These are phyloP conservation scores for Pholis gunnellus DNA, from an alignment of 2,113 vertebrate genomes.

Conservation along the genomic window DNA sequence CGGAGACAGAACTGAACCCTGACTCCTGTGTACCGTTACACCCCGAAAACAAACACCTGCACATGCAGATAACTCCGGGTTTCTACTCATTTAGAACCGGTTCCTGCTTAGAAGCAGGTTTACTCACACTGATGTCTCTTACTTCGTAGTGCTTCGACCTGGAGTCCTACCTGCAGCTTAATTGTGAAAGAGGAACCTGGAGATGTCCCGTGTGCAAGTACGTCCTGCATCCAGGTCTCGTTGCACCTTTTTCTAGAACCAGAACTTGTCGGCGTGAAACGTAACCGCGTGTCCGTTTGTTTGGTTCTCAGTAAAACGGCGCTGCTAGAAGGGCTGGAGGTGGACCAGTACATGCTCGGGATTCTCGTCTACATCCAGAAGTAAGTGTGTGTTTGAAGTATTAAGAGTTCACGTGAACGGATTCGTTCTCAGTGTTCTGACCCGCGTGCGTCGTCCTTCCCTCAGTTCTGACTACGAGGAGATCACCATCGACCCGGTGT, in stretches of 20 bases:
- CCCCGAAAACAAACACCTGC: too few species aligned
- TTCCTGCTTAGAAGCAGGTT: too few species aligned
- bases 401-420: neutral
- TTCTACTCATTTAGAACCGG: too few species aligned
- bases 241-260: neutral
- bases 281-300: neutral
- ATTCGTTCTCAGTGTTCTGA: neutral
- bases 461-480: slow-evolving; percentile 94
- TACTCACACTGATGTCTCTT: neutral
- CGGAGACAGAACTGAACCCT: too few species aligned
- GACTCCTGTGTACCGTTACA: too few species aligned
- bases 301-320: slow-evolving; percentile 90
- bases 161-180: slow-evolving; percentile 90
- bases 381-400: too few species aligned
- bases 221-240: slow-evolving; percentile 19
- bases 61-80: too few species aligned
- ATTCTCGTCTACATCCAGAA: slow-evolving; percentile 96
- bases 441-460: rapidly evolving
- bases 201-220: slow-evolving; percentile 88
- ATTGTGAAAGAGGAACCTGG: slow-evolving; percentile 89
- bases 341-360: slow-evolving; percentile 98
- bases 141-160: slow-evolving; percentile 89
- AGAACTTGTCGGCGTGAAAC: neutral
- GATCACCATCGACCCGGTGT: slow-evolving; percentile 96
- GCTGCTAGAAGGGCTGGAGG: slow-evolving; percentile 93